phyloP scores from a whole-genome alignment of 2,797 vertebrate species.

The Dendrocincla fuliginosa region DNA sequence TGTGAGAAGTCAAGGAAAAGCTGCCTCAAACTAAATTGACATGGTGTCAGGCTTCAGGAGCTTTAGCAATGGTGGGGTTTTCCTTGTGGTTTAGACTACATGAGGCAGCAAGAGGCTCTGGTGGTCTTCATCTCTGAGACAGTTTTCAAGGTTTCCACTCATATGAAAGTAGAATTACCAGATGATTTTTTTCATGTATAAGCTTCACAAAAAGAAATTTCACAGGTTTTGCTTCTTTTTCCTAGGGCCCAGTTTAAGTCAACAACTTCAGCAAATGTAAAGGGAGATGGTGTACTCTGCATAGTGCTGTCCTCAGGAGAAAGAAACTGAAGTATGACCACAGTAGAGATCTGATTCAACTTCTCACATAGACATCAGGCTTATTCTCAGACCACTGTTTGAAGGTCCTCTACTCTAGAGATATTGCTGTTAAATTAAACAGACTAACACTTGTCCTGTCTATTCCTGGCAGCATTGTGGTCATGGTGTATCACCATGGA shows the following conservation, averaged over 20 bases:
- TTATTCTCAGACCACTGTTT: not conserved
- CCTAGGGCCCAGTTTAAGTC: not conserved
- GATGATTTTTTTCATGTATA: not conserved
- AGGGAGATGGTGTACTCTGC: not conserved
- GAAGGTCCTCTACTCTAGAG: not conserved
- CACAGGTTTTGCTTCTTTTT: not conserved
- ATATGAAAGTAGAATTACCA: not conserved
- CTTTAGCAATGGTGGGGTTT: not conserved
- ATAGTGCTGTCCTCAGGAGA: accelerated
- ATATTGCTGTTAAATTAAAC: not conserved
- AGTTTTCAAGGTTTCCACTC: not conserved
- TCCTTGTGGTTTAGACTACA: not conserved
- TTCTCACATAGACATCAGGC: not conserved
- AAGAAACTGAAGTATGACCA: not conserved
- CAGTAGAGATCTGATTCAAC: not conserved
- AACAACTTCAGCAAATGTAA: not conserved
- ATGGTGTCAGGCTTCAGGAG: not conserved
- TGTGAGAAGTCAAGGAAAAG: not conserved
- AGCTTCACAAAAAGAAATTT: not conserved
- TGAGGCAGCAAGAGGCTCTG: accelerated
- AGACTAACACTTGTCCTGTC: not conserved
- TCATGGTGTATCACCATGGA: not conserved
- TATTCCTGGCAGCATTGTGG: not conserved
- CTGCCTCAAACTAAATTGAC: not conserved
- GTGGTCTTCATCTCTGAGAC: not conserved